Percentiles rank a stretch among this genome's conserved stretches.
Evolutionary conservation across 2,797 vertebrate genomes (phyloP).

Genomic region (Silurus lanzhouensis): DNA sequence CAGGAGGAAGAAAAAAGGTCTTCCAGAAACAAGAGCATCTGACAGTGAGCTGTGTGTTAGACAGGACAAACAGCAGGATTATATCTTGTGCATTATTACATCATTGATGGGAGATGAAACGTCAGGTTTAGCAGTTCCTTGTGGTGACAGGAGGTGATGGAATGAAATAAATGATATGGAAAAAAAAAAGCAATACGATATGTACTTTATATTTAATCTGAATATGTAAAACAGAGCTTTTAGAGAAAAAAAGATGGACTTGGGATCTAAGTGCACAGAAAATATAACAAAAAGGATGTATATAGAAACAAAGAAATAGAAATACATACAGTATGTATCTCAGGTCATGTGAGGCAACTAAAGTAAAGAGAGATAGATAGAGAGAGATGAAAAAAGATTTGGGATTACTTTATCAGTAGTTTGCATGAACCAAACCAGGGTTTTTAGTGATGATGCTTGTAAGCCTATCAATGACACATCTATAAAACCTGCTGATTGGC

Average conservation of each 20-base stretch:
- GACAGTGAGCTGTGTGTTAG: background rate
- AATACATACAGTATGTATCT: background rate
- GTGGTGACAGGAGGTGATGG: background rate
- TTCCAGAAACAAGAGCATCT: background rate
- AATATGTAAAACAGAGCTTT: background rate
- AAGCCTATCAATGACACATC: background rate
- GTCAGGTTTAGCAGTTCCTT: background rate
- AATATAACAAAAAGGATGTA: background rate
- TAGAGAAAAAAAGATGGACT: background rate
- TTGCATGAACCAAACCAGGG: conserved; percentile 11
- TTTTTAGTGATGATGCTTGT: background rate
- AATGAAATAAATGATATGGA: background rate
- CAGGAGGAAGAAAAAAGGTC: background rate
- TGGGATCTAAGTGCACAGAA: background rate
- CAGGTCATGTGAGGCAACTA: background rate
- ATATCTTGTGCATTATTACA: too few relatives aligned
- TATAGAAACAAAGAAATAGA: background rate
- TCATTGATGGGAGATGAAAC: background rate
- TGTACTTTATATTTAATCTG: background rate
- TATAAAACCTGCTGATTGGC: background rate
- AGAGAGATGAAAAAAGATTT: background rate
- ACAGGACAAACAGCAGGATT: background rate
- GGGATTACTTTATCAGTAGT: background rate
- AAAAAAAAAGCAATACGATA: background rate
- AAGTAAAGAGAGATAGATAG: background rate